Percentiles rank a stretch among this genome's conserved stretches.
Conservation (phyloP, 2,888 invertebrate genomes). For the Lasioglossum leucozonium region DNA sequence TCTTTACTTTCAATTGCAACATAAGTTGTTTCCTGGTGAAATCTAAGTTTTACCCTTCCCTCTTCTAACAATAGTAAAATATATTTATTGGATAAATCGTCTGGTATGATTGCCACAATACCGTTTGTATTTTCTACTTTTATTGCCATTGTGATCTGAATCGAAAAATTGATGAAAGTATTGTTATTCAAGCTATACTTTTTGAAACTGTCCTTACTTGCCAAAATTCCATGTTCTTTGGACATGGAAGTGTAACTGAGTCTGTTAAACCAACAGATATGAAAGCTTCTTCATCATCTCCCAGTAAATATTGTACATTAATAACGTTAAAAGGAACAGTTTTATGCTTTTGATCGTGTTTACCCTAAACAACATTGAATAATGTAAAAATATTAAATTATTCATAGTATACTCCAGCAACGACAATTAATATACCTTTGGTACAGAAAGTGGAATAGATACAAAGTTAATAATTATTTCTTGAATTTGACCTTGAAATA, state of each 20-base stretch:
- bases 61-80: conserved; percentile 84
- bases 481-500: conserved; percentile 85
- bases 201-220: conserved; percentile 49
- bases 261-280: conserved; percentile 82
- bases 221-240: conserved; percentile 83
- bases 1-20: conserved; percentile 83
- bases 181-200: neutral
- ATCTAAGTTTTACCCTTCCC: conserved; percentile 84
- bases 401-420: neutral
- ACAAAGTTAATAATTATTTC: conserved; percentile 85
- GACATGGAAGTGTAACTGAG: conserved; percentile 84
- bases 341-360: conserved; percentile 50
- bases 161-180: neutral
- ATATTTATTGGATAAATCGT: conserved; percentile 79
- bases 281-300: conserved; percentile 84
- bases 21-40: conserved; percentile 78
- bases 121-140: conserved; percentile 84
- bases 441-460: conserved; percentile 80
- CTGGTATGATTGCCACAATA: conserved; percentile 82
- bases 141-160: conserved; percentile 82
- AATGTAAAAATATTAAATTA: neutral
- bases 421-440: conserved; percentile 25
- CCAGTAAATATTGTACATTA: conserved; percentile 85
- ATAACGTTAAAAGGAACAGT: conserved; percentile 80
- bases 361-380: conserved; percentile 25